These are phyloP conservation scores for Arrhopalites spinosus DNA, from an alignment of 2,888 invertebrate species.

Conservation along the genomic window DNA sequence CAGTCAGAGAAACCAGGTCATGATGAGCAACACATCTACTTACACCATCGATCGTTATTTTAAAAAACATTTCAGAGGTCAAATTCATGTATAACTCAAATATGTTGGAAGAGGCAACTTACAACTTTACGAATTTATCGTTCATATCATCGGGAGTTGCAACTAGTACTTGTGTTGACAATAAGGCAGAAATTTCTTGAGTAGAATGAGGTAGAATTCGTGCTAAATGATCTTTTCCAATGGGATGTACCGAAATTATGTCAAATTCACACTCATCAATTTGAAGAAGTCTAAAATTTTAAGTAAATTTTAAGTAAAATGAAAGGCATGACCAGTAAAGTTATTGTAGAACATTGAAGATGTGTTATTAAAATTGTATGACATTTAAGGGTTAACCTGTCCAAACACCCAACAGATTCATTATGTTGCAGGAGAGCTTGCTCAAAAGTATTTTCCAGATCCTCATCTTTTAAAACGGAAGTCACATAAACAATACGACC, in stretches of 20 bases:
- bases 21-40: constrained; percentile 69
- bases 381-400: too few relatives aligned
- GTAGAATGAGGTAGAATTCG: constrained; percentile 74
- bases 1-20: constrained; percentile 90
- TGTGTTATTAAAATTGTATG: too few relatives aligned
- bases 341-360: too few relatives aligned
- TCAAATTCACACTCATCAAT: constrained; percentile 89
- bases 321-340: too few relatives aligned
- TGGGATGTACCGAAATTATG: constrained; percentile 84
- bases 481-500: constrained; percentile 85
- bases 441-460: constrained; percentile 84
- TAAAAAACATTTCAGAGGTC: too few relatives aligned
- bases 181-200: constrained; percentile 35
- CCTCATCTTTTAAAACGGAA: constrained; percentile 82
- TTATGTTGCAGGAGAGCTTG: constrained; percentile 85
- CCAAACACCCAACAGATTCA: constrained; percentile 69
- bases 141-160: neutral
- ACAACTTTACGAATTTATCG: neutral
- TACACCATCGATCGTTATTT: too few relatives aligned
- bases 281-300: constrained; percentile 67
- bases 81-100: too few relatives aligned
- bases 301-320: too few relatives aligned
- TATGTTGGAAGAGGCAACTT: neutral
- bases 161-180: constrained; percentile 44
- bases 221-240: constrained; percentile 70